A percentile compares a stretch with the other conserved stretches of the same genome.
These are phyloP conservation scores for Cataglyphis albicans DNA, from an alignment of 2,888 invertebrate species.

Conservation along the genomic window DNA sequence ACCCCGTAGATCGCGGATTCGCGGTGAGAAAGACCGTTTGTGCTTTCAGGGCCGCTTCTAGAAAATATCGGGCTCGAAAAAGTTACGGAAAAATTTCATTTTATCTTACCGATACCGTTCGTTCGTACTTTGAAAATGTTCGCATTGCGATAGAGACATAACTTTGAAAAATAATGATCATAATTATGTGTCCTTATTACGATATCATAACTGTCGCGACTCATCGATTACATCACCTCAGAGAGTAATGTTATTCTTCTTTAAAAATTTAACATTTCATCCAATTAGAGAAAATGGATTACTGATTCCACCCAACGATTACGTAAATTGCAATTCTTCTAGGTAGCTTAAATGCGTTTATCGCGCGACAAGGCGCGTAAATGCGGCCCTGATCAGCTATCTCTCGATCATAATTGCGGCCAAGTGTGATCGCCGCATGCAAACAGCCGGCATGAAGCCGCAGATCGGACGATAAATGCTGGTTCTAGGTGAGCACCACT, in stretches of 20 bases:
- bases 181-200: neutral
- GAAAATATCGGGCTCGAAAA: neutral
- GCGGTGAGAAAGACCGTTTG: conserved; percentile 44
- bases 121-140: neutral
- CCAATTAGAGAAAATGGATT: conserved; percentile 37
- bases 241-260: neutral
- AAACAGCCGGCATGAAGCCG: conserved; percentile 44
- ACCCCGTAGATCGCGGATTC: conserved; percentile 51
- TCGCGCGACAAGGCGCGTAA: conserved; percentile 32
- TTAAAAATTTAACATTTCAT: conserved; percentile 18
- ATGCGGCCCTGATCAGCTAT: conserved; percentile 54
- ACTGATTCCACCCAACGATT: conserved; percentile 10
- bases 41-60: conserved; percentile 36
- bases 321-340: conserved; percentile 38
- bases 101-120: neutral
- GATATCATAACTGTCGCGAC: neutral
- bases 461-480: conserved; percentile 58
- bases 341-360: neutral
- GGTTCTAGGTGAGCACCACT: conserved; percentile 75
- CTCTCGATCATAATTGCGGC: conserved; percentile 70
- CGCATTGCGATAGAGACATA: neutral
- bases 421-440: conserved; percentile 68
- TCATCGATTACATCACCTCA: neutral
- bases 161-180: neutral
- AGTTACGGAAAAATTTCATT: neutral